phyloP scores from a whole-genome alignment of 2,888 invertebrate genomes.

The Diarsia mendica region DNA sequence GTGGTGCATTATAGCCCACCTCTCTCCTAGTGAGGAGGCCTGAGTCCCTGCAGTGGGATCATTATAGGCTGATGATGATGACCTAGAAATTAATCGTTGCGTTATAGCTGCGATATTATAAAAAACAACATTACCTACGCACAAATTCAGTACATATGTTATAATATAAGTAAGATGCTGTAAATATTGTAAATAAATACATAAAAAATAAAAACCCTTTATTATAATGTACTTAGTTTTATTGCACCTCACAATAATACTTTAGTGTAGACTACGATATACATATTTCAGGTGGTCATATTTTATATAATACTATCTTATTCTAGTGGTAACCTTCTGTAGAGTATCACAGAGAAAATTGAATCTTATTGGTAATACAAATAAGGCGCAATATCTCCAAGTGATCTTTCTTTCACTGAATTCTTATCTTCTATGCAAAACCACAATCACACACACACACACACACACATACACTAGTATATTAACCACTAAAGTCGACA shows the following conservation, averaged over 20 bases:
- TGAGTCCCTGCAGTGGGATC: no score
- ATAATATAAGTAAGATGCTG: background rate
- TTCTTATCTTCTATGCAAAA: background rate
- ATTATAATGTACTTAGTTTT: constrained; percentile 20
- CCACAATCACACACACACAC: background rate
- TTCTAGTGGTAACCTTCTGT: background rate
- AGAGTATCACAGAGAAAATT: constrained; percentile 1
- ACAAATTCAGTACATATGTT: background rate
- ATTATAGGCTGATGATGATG: no score
- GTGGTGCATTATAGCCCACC: no score
- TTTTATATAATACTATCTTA: background rate
- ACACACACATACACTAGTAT: background rate
- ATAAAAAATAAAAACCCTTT: constrained; percentile 37
- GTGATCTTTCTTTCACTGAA: background rate
- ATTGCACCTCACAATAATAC: constrained; percentile 10
- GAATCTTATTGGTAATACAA: background rate
- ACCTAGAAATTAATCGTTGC: background rate
- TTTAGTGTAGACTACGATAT: background rate
- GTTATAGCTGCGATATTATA: constrained; percentile 35
- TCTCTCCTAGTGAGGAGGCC: no score
- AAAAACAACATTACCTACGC: background rate
- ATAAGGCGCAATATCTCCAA: constrained; percentile 7
- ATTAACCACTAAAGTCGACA: background rate
- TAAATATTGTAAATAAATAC: constrained; percentile 17
- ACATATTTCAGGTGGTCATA: background rate